Evolutionary conservation across 2,888 invertebrate genomes (phyloP), one percentile per base, ranked within the genome.

Genomic region (Protodeltote pygarga): DNA sequence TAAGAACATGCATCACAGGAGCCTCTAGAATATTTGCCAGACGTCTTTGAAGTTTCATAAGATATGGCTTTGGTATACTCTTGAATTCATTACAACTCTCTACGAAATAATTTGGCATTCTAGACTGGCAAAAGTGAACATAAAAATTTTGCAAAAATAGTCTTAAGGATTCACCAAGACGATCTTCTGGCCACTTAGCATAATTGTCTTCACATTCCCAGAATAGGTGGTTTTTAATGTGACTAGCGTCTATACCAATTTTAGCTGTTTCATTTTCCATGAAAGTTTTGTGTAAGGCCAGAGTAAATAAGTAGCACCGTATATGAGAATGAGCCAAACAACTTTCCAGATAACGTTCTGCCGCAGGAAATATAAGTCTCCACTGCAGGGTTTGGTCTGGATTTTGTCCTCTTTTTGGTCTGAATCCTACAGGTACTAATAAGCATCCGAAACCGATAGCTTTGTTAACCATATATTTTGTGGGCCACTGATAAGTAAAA

Each of bases 141-240:
- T 95, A 95, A 48, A 97, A 93, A 8, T 92, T 93, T 33, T 92
- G 85, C 4, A 97, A 85, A 57, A 96, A 93, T 5, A 93, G 79
- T 31, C 94, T 79, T 8, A 97, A 73, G 14, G 94, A 94, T 72
- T 94, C 94, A 2, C 97, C 97, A 1, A 96, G 86, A 35, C 94
- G 92, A 73, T 95, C 95, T 74, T 96, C 95, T 0, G 95, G 94
- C 96, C 96, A 97, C 48, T 93, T 93, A 0, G 93, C 93, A 63
- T 93, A 94, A 65, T 95, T 94, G 48, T 94, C 92, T 82, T 97
- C 96, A 65, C 96, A 95, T 83, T 96, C 94, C 95, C 95, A 95
- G 78, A 96, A 96, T 17, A 97, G 81, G 69, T 95, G 94, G 57
- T 94, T 94, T 40, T 95, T 93, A 20, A 97, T 93, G 71, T 97